Evolutionary conservation across 2,797 vertebrate species (phyloP).

Genomic region (Sebastes itinus): DNA sequence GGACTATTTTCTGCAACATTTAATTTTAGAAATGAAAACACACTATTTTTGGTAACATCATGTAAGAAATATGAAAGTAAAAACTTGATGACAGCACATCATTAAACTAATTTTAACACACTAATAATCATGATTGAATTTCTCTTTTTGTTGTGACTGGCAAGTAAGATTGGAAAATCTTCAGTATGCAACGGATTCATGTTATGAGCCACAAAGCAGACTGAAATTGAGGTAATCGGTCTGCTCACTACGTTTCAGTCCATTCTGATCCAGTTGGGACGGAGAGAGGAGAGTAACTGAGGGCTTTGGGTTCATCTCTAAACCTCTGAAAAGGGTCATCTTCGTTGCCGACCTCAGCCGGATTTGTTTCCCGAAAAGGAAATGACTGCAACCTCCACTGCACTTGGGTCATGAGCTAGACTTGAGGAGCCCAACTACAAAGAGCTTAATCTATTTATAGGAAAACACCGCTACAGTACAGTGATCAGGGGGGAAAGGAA

Average conservation of each 20-base stretch:
- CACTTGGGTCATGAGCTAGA: slow-evolving; percentile 69
- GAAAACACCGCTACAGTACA: slow-evolving; percentile 79
- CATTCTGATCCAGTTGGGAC: slow-evolving; percentile 29
- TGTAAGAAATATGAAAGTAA: slow-evolving; percentile 35
- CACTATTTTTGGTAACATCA: slow-evolving; percentile 41
- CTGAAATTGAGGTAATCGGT: slow-evolving; percentile 33
- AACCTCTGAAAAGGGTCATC: slow-evolving; percentile 65
- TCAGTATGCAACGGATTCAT: slow-evolving; percentile 22
- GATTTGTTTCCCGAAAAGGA: slow-evolving; percentile 79
- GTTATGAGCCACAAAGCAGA: slow-evolving; percentile 19
- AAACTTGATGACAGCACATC: slow-evolving; percentile 30
- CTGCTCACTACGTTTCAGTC: slow-evolving; percentile 26
- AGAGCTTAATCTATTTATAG: slow-evolving; percentile 85
- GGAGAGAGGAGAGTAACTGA: not conserved
- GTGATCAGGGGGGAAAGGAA: slow-evolving; percentile 61
- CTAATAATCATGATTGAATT: slow-evolving; percentile 38
- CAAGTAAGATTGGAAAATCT: slow-evolving; percentile 35
- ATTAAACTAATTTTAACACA: slow-evolving; percentile 47
- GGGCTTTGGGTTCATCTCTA: slow-evolving; percentile 72
- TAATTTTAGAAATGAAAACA: slow-evolving; percentile 71
- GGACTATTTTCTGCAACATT: slow-evolving; percentile 65
- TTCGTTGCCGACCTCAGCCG: slow-evolving; percentile 65
- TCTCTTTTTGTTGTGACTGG: slow-evolving; percentile 45
- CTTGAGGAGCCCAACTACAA: slow-evolving; percentile 63
- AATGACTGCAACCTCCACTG: slow-evolving; percentile 71